Evolutionary conservation across 2,888 invertebrate genomes (phyloP), one percentile per base, ranked within the genome.

Genomic region (Andrena minutula): DNA sequence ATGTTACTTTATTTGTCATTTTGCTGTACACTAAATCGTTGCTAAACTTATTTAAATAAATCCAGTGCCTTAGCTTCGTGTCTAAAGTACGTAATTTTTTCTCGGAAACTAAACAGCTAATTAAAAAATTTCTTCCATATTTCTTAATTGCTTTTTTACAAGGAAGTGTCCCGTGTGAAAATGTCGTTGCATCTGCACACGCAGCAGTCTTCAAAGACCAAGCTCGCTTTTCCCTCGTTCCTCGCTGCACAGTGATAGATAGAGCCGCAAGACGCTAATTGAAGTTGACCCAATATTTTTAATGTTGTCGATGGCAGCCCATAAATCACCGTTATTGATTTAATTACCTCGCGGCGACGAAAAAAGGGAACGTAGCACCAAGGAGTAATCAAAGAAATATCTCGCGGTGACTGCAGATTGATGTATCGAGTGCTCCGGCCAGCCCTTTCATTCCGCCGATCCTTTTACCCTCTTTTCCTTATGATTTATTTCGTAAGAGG

Each of bases 311-410:
- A 20, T 75, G 69, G 68, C 53, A 72, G 71, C 64, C 23, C 73
- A 83, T 87, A 85, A 87, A 85, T 85, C 87, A 85, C 23, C 63
- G 63, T 75, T 79, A 75, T 75, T 75, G 87, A 79, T 87, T 87
- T 81, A 87, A 87, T 87, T 87, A 83, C 65, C 64, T 61, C 35
- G 35, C 47, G 28, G 64, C 49, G 32, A n/a, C 35, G 66, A 58
- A 49, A 47, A 71, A 53, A 63, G 23, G 20, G 41, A 35, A 30
- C 8, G 35, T 41, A 60, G 66, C 64, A 26, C 64, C 47, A 58
- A 30, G 41, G 41, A 35, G 74, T 75, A 82, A 85, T 79, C 69
- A 75, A 60, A 71, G 75, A 66, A 77, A 79, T 74, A 78, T 76
- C 74, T 65, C 35, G 64, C 74, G 64, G 56, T 68, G 75, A 77